Conservation (phyloP, 2,797 vertebrate genomes). For the Sternotherus odoratus region DNA sequence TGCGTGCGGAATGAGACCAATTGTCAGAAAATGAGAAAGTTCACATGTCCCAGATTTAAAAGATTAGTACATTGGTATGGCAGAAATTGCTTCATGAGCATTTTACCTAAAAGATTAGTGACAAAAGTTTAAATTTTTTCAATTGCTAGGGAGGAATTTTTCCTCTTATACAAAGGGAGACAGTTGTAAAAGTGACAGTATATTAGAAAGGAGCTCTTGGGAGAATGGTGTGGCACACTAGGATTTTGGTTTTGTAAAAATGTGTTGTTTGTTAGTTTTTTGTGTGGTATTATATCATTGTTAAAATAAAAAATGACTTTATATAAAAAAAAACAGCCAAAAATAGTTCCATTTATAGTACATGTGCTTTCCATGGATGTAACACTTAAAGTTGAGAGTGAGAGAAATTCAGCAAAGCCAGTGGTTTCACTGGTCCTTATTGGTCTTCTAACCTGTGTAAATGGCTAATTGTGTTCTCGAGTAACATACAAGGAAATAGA, state of each 20-base stretch:
- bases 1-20: background rate
- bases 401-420: background rate
- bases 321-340: background rate
- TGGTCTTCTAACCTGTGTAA: background rate
- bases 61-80: background rate
- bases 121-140: background rate
- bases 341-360: background rate
- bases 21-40: background rate
- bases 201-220: background rate
- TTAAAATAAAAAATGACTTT: background rate
- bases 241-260: background rate
- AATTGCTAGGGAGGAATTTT: background rate
- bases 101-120: background rate
- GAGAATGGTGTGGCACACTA: background rate
- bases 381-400: background rate
- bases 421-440: background rate
- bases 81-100: background rate
- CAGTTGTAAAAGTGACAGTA: background rate
- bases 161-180: background rate
- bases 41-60: background rate
- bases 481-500: background rate
- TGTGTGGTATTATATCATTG: background rate
- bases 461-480: background rate
- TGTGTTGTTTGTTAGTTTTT: background rate
- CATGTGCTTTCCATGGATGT: background rate